phyloP scores from a whole-genome alignment of 2,797 vertebrate genomes.

The Anguilla pacifica region DNA sequence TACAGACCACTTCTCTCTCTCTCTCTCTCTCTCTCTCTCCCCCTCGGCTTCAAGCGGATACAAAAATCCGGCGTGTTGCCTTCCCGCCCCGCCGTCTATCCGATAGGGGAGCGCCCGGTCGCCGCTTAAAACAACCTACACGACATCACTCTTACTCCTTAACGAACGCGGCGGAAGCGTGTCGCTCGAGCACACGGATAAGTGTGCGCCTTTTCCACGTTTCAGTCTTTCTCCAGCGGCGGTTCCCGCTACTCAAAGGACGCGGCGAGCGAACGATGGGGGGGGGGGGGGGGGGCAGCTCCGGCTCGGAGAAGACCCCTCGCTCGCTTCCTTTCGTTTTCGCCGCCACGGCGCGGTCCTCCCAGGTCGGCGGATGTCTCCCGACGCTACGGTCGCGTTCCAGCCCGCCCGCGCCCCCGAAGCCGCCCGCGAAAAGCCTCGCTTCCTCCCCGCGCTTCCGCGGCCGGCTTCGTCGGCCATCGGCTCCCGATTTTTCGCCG shows the following conservation, averaged over 20 bases:
- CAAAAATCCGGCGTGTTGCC: background rate
- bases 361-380: background rate
- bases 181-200: background rate
- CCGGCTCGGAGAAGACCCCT: background rate
- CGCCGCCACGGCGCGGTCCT: background rate
- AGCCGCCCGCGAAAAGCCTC: too few relatives aligned
- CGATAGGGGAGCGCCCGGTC: background rate
- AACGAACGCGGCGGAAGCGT: background rate
- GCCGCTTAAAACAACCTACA: background rate
- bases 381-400: background rate
- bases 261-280: background rate
- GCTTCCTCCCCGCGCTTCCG: background rate
- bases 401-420: background rate
- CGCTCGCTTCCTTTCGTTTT: background rate
- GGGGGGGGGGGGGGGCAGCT: background rate
- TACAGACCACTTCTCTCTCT: constrained; percentile 55
- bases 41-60: background rate
- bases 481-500: background rate
- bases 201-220: background rate
- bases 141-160: background rate
- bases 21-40: constrained; percentile 30
- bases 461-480: background rate
- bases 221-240: constrained; percentile 54
- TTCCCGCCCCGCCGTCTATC: background rate
- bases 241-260: constrained; percentile 45